These are phyloP conservation scores for Pipistrellus pygmaeus DNA, from an alignment of 2,797 vertebrate genomes.

Conservation along the genomic window DNA sequence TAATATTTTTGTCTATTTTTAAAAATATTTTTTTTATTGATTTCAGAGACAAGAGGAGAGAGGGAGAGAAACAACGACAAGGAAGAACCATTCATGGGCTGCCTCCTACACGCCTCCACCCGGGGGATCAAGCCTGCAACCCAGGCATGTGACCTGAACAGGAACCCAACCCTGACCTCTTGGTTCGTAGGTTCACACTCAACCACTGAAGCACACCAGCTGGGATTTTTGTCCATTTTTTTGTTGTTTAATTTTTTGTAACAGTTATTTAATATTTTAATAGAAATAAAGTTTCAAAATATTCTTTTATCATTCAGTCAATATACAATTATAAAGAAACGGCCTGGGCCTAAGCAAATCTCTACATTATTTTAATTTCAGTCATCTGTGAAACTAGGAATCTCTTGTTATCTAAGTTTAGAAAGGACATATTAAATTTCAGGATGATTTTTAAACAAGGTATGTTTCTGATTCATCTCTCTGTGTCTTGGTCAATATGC, in stretches of 20 bases:
- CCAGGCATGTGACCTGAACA: too few relatives aligned
- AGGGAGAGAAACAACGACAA: too few relatives aligned
- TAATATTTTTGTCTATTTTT: not conserved
- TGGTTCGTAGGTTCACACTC: too few relatives aligned
- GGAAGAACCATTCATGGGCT: too few relatives aligned
- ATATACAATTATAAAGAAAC: conserved; percentile 11
- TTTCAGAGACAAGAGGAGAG: too few relatives aligned
- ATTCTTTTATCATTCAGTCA: conserved; percentile 10
- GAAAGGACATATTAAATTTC: conserved; percentile 61
- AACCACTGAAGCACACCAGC: too few relatives aligned
- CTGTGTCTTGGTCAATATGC: not conserved
- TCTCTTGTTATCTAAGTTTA: conserved; percentile 54
- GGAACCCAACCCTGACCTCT: too few relatives aligned
- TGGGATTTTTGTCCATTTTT: not conserved
- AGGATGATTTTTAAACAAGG: conserved; percentile 25
- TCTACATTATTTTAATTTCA: conserved; percentile 58
- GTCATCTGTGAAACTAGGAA: not conserved
- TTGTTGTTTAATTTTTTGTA: conserved; percentile 33
- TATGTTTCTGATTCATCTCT: conserved; percentile 53
- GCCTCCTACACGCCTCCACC: too few relatives aligned
- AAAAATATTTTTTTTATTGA: too few relatives aligned
- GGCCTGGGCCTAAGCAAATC: not conserved
- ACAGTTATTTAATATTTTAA: conserved; percentile 42
- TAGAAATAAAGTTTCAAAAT: not conserved
- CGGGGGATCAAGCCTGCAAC: too few relatives aligned